phyloP scores from a whole-genome alignment of 2,113 vertebrate genomes.

The Cichladusa arquata region DNA sequence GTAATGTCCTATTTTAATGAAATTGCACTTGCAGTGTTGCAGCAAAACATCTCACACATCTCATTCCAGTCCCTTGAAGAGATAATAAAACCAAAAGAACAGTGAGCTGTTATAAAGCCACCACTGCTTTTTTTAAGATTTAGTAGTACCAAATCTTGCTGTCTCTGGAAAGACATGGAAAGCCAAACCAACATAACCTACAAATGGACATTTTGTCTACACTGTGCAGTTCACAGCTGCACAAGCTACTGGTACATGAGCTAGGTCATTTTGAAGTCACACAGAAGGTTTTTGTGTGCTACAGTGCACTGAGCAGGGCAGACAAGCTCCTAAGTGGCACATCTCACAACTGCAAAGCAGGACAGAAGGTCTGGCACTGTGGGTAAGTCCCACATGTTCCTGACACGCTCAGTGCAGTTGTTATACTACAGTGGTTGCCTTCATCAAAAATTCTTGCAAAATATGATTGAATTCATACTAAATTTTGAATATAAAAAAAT shows the following conservation, averaged over 20 bases:
- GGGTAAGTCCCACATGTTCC: neutral
- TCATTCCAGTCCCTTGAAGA: neutral
- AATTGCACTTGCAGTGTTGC: neutral
- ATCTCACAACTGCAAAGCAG: neutral
- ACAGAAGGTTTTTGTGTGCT: neutral
- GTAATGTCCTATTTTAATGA: neutral
- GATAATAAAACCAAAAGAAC: neutral
- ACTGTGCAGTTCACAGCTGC: neutral
- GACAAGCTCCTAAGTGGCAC: neutral
- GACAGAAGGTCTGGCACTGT: neutral
- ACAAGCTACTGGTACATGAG: neutral
- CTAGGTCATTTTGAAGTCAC: neutral
- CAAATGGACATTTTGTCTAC: neutral
- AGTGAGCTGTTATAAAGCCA: neutral
- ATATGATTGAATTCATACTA: neutral
- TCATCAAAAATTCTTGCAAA: neutral
- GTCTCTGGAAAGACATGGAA: neutral
- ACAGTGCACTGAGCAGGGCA: neutral
- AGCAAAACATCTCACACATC: neutral
- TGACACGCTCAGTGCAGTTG: rapidly evolving
- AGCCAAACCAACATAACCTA: neutral
- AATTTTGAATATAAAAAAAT: too few species aligned
- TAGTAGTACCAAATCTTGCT: neutral
- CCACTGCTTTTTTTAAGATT: neutral
- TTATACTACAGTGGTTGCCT: neutral